Base-by-base conservation (phyloP, 2,113 vertebrate species). In the Tonatia bakeri region DNA sequence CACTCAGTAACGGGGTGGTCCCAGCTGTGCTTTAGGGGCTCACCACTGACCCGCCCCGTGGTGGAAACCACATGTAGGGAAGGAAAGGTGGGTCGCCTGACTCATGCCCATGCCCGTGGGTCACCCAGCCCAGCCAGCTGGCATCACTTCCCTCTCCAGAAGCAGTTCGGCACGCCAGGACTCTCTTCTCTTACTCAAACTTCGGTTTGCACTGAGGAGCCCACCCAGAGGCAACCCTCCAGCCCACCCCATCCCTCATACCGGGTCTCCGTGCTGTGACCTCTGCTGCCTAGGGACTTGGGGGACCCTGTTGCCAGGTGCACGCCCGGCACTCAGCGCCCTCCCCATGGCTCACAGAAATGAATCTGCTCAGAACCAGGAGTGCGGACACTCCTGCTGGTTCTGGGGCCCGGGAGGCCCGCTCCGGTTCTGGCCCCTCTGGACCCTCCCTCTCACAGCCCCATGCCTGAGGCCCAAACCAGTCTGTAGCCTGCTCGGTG, bases 51-150 rank as follows among this genome's bases (percentile, higher is more conserved):
- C 81, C 76, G 94, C 85, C 92, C 88, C 76, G 81, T 73, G 91
- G 95, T 76, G 73, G 75, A 90, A 96, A 96, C 91, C 73, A 50
- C 67, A 52, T 56, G 67, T 31, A 69, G 45, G 70, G 87, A 98
- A 98, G 96, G 77, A 97, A 96, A 94, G 84, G 43, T 50, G 20
- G 5, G 7, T 96, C 96, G 54, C 50, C 94, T 84, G 86, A 96
- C 56, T 95, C 84, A 83, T 24, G 75, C 84, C 93, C 83, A 14
- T 43, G 89, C 87, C 13, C 70, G 84, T 54, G 91, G 77, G 77
- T 90, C 77, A 54, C 85, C 75, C 92, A 85, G 70, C 85, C 47
- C 36, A 64, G 96, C 77, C n/a, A 94, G 97, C 45, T 77, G 86
- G 20, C 56, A 84, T 91, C 89, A 61, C 67, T 96, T 97, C 67